Evolutionary conservation across 2,888 invertebrate genomes (phyloP).

Genomic region (Cremastinae sp.): DNA sequence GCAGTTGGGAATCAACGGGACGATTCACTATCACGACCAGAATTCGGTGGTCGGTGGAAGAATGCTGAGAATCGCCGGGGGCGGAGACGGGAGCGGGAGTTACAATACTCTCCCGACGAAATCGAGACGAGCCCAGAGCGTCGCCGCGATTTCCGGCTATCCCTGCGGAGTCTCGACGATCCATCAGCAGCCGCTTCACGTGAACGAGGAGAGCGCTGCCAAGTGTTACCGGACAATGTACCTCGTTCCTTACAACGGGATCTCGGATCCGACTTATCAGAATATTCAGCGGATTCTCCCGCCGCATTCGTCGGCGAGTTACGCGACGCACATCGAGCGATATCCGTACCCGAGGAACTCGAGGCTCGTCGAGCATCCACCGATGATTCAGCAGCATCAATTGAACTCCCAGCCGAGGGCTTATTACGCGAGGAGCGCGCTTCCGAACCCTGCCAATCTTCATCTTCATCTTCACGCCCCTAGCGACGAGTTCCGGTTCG

Average conservation of each 20-base stretch:
- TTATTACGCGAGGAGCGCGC: conserved; percentile 71
- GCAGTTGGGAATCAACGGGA: conserved; percentile 65
- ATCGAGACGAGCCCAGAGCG: conserved; percentile 53
- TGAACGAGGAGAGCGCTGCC: conserved; percentile 62
- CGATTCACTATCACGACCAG: conserved; percentile 70
- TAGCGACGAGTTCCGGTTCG: conserved; percentile 71
- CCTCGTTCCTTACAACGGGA: conserved; percentile 77
- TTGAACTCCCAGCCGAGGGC: conserved; percentile 59
- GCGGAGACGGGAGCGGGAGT: conserved; percentile 63
- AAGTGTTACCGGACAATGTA: conserved; percentile 79
- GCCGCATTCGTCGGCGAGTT: conserved; percentile 73
- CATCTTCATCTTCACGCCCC: conserved; percentile 76
- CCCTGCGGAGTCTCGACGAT: conserved; percentile 66
- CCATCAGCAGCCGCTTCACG: conserved; percentile 24
- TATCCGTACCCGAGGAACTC: conserved; percentile 76
- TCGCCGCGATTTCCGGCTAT: conserved; percentile 68
- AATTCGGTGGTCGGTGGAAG: conserved; percentile 62
- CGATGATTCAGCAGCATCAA: conserved; percentile 46
- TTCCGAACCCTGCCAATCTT: conserved; percentile 35
- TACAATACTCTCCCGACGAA: conserved; percentile 69
- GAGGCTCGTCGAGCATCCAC: conserved; percentile 55
- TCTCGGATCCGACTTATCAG: conserved; percentile 78
- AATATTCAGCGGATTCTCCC: conserved; percentile 77
- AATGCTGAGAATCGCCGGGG: conserved; percentile 71
- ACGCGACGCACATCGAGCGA: conserved; percentile 76